A percentile compares a stretch with the other conserved stretches of the same genome.
Conservation (phyloP, 37 sponge, comb jelly and placozoan genomes). For the Eunapius fragilis region DNA sequence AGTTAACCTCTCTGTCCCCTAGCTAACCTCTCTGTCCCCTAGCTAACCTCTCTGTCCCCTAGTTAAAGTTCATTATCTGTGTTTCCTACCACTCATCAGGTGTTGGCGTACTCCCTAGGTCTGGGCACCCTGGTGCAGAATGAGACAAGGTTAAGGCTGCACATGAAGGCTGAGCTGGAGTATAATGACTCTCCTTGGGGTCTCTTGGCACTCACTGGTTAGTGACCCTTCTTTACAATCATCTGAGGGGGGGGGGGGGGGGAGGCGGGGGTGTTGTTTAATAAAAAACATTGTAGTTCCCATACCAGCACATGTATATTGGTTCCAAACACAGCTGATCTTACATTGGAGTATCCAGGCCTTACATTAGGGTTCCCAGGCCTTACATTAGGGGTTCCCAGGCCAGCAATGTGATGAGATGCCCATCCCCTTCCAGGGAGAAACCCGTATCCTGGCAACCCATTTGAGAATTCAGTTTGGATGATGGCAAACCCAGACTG, state of each 20-base stretch:
- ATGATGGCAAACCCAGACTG: conserved; percentile 30
- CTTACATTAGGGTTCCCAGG: neutral
- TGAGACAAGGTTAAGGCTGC: neutral
- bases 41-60: no score
- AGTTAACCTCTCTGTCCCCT: no score
- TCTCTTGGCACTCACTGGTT: no score
- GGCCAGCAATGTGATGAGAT: neutral
- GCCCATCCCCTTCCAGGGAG: neutral
- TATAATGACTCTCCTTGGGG: no score
- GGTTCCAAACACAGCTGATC: no score
- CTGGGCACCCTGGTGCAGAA: conserved; percentile 12
- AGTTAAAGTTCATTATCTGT: no score
- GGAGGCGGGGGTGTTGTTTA: no score
- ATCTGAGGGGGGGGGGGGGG: no score
- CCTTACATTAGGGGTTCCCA: neutral
- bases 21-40: no score
- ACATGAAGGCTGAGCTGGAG: conserved; percentile 9
- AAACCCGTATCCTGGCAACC: neutral
- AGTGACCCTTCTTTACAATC: neutral
- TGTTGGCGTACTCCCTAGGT: conserved; percentile 11
- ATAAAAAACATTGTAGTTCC: no score
- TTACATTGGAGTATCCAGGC: no score
- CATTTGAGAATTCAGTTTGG: conserved; percentile 6
- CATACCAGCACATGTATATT: no score
- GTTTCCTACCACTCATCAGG: neutral